Percentiles rank a stretch among this genome's conserved stretches.
Conservation (phyloP, 2,797 vertebrate species). For the Anisognathus igniventris region DNA sequence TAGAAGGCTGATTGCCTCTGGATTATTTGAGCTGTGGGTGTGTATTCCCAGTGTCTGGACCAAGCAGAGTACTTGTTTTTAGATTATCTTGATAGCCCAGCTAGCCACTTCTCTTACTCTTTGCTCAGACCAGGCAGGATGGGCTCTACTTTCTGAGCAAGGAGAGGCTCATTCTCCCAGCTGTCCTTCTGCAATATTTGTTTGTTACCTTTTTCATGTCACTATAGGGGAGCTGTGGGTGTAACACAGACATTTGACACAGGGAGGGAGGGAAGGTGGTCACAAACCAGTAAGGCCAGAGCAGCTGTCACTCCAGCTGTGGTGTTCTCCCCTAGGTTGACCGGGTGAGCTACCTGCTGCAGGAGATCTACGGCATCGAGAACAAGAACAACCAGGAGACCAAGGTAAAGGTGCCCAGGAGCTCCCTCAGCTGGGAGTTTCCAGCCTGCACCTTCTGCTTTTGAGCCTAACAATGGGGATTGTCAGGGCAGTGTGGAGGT, state of each 20-base stretch:
- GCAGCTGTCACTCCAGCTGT: background rate
- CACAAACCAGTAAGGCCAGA: background rate
- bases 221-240: background rate
- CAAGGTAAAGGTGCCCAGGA: slow-evolving; percentile 79
- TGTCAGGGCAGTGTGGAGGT: background rate
- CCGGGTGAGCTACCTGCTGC: slow-evolving; percentile 95
- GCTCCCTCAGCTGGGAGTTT: background rate
- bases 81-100: background rate
- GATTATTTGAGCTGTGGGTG: background rate
- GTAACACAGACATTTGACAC: background rate
- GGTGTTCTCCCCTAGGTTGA: slow-evolving; percentile 82
- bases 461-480: background rate
- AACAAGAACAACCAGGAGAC: slow-evolving; percentile 99
- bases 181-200: background rate
- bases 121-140: background rate
- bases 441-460: background rate
- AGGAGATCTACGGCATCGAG: slow-evolving; percentile 99
- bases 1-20: background rate
- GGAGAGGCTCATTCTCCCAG: background rate
- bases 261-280: background rate
- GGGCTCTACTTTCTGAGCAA: background rate
- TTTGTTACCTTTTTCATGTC: background rate
- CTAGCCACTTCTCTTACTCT: background rate
- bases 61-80: background rate
- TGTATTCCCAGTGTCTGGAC: background rate